Evolutionary conservation across 1,140 invertebrate genomes (phyloP).

Genomic region (Aphaenogaster floridana): DNA sequence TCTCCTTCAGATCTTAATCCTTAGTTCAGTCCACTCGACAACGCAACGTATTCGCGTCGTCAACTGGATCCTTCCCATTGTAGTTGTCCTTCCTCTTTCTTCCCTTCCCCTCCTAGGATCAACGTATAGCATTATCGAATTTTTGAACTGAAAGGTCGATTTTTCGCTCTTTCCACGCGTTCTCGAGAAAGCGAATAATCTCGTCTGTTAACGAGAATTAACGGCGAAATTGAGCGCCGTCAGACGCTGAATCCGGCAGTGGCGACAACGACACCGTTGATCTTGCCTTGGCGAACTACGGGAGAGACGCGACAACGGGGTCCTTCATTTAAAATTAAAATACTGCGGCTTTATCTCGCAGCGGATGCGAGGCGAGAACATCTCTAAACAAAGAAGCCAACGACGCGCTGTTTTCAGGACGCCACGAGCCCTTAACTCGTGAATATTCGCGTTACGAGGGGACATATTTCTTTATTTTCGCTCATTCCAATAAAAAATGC

Average conservation of each 20-base stretch:
- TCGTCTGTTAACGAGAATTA: constrained; percentile 39
- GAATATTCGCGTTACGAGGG: constrained; percentile 39
- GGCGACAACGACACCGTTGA: constrained; percentile 37
- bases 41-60: not conserved
- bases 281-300: not conserved
- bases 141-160: not conserved
- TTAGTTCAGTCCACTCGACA: not conserved
- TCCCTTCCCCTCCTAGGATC: not conserved
- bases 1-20: not conserved
- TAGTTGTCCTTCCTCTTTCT: not conserved
- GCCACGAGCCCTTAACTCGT: constrained; percentile 41
- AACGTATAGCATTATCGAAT: not conserved
- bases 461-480: constrained; percentile 27
- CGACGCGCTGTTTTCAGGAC: constrained; percentile 47
- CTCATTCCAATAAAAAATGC: constrained; percentile 27
- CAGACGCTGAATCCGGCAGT: not conserved
- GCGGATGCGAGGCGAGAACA: constrained; percentile 32
- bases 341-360: constrained; percentile 53
- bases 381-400: constrained; percentile 52
- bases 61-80: not conserved
- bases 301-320: not conserved
- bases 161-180: not conserved
- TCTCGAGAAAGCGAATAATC: constrained; percentile 24
- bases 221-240: constrained; percentile 42
- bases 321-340: constrained; percentile 62